Conservation (phyloP, 2,888 invertebrate species). For the Hetaerina titia region DNA sequence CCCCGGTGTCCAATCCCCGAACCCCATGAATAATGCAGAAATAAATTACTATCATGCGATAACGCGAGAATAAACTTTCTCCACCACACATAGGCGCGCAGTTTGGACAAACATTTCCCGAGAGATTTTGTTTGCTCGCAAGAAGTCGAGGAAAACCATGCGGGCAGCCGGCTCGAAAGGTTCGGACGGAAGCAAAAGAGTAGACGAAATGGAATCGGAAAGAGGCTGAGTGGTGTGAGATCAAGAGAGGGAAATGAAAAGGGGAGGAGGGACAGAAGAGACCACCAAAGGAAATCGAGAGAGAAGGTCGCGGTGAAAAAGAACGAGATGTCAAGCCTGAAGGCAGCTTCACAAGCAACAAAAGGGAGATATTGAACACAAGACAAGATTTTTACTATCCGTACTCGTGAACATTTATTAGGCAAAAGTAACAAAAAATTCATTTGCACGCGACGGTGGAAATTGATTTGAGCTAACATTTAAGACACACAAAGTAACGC, state of each 20-base stretch:
- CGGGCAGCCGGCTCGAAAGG: neutral
- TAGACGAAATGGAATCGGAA: conserved; percentile 2
- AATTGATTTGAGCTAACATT: no score
- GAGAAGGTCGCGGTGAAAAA: neutral
- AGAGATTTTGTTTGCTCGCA: conserved; percentile 60
- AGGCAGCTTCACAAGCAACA: neutral
- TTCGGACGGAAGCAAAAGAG: neutral
- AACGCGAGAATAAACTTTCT: conserved; percentile 45
- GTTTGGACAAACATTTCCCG: conserved; percentile 42
- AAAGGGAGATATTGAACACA: no score
- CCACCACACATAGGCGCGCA: neutral
- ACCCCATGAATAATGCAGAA: conserved; percentile 48
- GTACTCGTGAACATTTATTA: no score
- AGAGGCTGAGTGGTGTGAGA: neutral
- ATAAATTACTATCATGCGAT: conserved; percentile 47
- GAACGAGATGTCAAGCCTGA: neutral
- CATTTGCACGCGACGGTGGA: no score
- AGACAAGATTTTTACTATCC: no score
- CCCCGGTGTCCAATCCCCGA: conserved; percentile 52
- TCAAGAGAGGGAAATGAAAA: neutral
- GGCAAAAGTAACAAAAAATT: no score
- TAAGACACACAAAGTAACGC: no score
- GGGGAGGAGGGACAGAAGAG: neutral
- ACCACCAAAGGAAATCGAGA: no score
- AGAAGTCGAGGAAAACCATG: conserved; percentile 50